Evolutionary conservation across 2,797 vertebrate genomes (phyloP).

Genomic region (Dendrocincla tyrannina): DNA sequence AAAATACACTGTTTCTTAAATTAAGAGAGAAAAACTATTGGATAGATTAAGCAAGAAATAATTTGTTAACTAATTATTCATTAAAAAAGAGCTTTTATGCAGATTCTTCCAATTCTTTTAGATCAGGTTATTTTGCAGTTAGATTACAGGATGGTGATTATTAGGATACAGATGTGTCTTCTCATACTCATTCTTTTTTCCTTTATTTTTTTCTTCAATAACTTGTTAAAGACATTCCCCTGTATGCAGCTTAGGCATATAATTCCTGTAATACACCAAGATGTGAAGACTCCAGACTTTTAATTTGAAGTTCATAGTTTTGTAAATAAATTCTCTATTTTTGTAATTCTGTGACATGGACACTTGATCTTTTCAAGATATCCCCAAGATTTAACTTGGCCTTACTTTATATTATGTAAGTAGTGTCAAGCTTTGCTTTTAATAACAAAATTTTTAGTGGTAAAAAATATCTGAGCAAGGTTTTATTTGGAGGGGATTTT

Average conservation of each 20-base stretch:
- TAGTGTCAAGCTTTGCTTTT: neutral
- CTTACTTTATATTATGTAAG: neutral
- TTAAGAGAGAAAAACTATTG: neutral
- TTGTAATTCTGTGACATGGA: neutral
- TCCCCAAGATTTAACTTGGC: neutral
- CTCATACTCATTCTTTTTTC: neutral
- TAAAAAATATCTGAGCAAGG: neutral
- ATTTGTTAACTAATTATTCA: neutral
- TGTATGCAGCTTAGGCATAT: neutral
- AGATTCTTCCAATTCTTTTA: neutral
- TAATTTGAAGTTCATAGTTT: neutral
- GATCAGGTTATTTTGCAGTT: neutral
- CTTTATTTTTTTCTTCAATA: neutral
- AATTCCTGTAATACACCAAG: neutral
- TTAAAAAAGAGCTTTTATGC: neutral
- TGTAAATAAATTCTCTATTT: neutral
- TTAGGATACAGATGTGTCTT: neutral
- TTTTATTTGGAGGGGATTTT: neutral
- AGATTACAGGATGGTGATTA: neutral
- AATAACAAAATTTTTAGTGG: neutral
- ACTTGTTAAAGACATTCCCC: neutral
- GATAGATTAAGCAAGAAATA: neutral
- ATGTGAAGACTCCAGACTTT: neutral
- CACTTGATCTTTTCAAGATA: neutral
- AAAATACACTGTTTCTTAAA: neutral